Evolutionary conservation across 2,797 vertebrate species (phyloP), one percentile per base, ranked within the genome.

Genomic region (Bovichtus diacanthus): DNA sequence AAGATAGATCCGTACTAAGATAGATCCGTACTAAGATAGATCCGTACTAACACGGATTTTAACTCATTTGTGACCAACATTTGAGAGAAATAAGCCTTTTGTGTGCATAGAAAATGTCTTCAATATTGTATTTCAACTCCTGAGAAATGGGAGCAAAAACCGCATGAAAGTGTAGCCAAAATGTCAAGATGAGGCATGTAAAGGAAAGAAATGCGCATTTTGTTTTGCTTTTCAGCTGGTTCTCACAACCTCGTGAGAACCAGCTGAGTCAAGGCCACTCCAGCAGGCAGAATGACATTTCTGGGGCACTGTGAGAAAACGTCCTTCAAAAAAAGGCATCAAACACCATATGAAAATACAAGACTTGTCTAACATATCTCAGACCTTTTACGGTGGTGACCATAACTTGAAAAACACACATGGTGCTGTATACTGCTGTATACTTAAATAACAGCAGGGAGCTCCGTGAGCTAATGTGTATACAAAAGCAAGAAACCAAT

Each of bases 241-340:
- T 58, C 21, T 58, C 27, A n/a, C n/a, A n/a, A n/a, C n/a, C n/a
- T n/a, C n/a, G n/a, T n/a, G n/a, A n/a, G n/a, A n/a, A n/a, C n/a
- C n/a, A n/a, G n/a, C n/a, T 58, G 50, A 80, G 73, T 87, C 83
- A 87, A 90, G 68, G 80, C 76, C 71, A 70, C 79, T 83, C 81
- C 76, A 82, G 74, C 77, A 75, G 87, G 56, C 83, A 82, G 73
- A 87, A 64, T 87, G 89, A 89, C 89, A 92, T 91, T 92, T 92
- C 85, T 89, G 76, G 80, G 80, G 43, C 90, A 76, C 60, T 81
- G 51, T 68, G 51, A 88, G 46, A 89, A 90, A 82, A 81, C 10
- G 78, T 83, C 83, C 82, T 76, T 71, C 44, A 77, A 75, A 76
- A 87, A 75, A 76, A 87, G 72, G 39, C 50, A 70, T 34, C 68